Conservation (phyloP, 2,113 vertebrate genomes). For the Rhabdomys dilectus region DNA sequence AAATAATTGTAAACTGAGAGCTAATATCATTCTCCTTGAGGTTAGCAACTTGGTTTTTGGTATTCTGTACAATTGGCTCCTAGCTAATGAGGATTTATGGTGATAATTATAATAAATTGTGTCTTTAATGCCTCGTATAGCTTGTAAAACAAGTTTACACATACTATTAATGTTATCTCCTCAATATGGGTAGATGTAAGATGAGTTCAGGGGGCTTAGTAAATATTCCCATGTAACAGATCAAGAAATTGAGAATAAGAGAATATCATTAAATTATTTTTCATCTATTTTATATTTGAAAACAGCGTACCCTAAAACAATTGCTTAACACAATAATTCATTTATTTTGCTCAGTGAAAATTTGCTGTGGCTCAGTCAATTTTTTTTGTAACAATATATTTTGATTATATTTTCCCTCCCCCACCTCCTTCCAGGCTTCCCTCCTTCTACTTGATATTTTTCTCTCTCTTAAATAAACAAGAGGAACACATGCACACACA, state of each 20-base stretch:
- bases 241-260: conserved; percentile 42
- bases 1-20: conserved; percentile 52
- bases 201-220: conserved; percentile 38
- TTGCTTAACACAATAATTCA: background rate
- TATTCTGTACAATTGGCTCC: conserved; percentile 47
- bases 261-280: conserved; percentile 33
- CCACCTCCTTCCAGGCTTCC: background rate
- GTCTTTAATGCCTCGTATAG: conserved; percentile 20
- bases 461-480: background rate
- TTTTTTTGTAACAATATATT: background rate
- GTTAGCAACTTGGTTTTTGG: conserved; percentile 33
- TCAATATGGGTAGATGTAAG: conserved; percentile 41
- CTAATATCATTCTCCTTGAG: conserved; percentile 25
- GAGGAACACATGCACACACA: background rate
- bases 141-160: conserved; percentile 64
- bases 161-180: conserved; percentile 56
- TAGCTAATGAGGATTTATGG: conserved; percentile 65
- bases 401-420: background rate
- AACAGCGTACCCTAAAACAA: conserved; percentile 32
- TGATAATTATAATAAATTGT: conserved; percentile 72
- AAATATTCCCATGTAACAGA: conserved; percentile 47
- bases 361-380: background rate
- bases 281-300: background rate
- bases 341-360: conserved; percentile 12
- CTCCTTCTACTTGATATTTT: background rate